phyloP scores from a whole-genome alignment of 2,888 invertebrate genomes.

The Patella ulyssiponensis region DNA sequence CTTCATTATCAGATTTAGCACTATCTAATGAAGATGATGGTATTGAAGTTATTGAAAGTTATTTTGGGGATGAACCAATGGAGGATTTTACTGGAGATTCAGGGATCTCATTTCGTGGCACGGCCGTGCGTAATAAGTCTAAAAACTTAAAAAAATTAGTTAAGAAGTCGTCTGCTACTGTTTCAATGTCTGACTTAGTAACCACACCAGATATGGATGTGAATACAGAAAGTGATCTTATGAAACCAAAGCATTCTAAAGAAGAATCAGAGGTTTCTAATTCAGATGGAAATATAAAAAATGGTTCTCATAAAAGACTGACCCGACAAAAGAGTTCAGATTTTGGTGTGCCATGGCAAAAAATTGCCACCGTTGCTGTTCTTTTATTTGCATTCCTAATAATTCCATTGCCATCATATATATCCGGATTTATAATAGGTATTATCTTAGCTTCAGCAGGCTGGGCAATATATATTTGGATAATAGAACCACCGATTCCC shows the following conservation, averaged over 20 bases:
- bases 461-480: slow-evolving; percentile 55
- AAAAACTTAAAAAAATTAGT: slow-evolving; percentile 17
- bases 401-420: slow-evolving; percentile 63
- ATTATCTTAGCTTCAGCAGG: slow-evolving; percentile 46
- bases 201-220: slow-evolving; percentile 12
- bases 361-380: slow-evolving; percentile 35
- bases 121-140: not conserved
- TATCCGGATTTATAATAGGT: slow-evolving; percentile 63
- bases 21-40: not conserved
- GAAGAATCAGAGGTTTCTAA: not conserved
- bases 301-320: not conserved
- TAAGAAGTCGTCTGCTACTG: slow-evolving; percentile 21
- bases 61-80: slow-evolving; percentile 32
- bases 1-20: not conserved
- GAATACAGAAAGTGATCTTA: not conserved
- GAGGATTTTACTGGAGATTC: slow-evolving; percentile 46
- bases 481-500: slow-evolving; percentile 47
- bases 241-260: not conserved
- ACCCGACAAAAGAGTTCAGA: slow-evolving; percentile 5
- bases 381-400: slow-evolving; percentile 56
- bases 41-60: slow-evolving; percentile 40
- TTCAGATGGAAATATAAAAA: not conserved
- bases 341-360: slow-evolving; percentile 35
- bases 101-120: slow-evolving; percentile 24
- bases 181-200: slow-evolving; percentile 29